Evolutionary conservation across 2,113 vertebrate species (phyloP), one percentile per base, ranked within the genome.

Genomic region (Xiphophorus couchianus): DNA sequence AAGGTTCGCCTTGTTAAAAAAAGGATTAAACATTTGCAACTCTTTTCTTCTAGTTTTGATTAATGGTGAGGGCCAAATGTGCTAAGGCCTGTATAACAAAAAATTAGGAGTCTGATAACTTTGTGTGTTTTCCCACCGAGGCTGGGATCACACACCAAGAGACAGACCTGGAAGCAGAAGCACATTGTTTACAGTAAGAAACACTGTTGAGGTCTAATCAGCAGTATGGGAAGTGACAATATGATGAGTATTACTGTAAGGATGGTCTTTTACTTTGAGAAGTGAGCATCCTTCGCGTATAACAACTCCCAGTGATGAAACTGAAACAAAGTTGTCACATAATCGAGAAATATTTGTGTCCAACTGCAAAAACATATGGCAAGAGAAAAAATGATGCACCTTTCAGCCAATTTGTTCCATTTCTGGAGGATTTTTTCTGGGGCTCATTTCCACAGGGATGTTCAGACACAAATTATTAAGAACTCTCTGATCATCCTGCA

Each of bases 401-500:
- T 96, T 91, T 99, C 97, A 33, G 97, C 96, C 96, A 99, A 99
- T 89, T 99, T 96, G 64, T 98, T 99, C 98, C 98, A 99, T 85
- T 98, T 99, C 86, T 95, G 92, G 27, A 99, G 95, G 95, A 97
- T 96, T 84, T 89, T 35, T 96, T 54, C 95, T 93, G 48, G 96
- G 94, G 90, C 94, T 95, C 84, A 91, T 93, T 88, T 95, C 95
- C 0, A 97, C 93, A 25, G 96, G 95, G 35, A 99, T 95, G 86
- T 98, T 92, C 42, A 99, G 95, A 30, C 96, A 95, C 84, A 99
- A 96, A 91, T 97, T 98, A 28, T 94, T 94, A 30, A 97, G 96
- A 12, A 99, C 95, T 0, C 98, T 98, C 91, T 99, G 98, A 73
- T 96, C 95, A 90, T 98, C 96, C 48, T 99, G 81, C 74, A 99